Percentiles rank a stretch among this genome's conserved stretches.
These are phyloP conservation scores for Schrankia costaestrigalis DNA, from an alignment of 2,888 invertebrate species.

Conservation along the genomic window DNA sequence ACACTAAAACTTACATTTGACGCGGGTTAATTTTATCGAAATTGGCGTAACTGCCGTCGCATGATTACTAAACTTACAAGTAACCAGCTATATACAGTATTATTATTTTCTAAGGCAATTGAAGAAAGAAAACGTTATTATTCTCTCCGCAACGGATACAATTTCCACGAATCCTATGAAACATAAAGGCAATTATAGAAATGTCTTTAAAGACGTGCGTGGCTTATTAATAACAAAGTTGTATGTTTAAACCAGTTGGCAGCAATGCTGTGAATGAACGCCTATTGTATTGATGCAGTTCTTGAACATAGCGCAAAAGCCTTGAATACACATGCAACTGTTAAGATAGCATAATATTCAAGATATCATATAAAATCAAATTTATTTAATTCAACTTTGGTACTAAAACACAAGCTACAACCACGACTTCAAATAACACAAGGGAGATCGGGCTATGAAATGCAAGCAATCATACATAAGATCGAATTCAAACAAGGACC, in stretches of 20 bases:
- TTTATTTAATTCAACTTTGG: too few relatives aligned
- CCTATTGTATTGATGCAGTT: constrained; percentile 20
- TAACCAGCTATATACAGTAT: too few relatives aligned
- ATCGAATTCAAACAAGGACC: too few relatives aligned
- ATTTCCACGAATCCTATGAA: not conserved
- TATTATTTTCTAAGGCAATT: not conserved
- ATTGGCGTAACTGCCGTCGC: too few relatives aligned
- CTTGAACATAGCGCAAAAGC: constrained; percentile 14
- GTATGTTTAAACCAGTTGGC: constrained; percentile 21
- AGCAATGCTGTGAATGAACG: constrained; percentile 25
- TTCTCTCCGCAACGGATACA: not conserved
- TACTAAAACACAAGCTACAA: too few relatives aligned
- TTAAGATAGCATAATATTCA: constrained; percentile 8
- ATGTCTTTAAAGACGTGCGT: constrained; percentile 9
- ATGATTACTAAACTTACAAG: too few relatives aligned
- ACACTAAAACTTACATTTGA: too few relatives aligned
- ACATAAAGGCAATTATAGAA: constrained; percentile 4
- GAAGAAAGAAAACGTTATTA: not conserved
- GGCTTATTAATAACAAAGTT: constrained; percentile 22
- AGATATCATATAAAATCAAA: too few relatives aligned
- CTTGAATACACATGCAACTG: constrained; percentile 16
- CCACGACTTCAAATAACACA: too few relatives aligned
- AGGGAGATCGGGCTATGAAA: too few relatives aligned
- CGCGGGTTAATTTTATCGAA: too few relatives aligned
- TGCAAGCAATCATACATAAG: too few relatives aligned